Conservation (phyloP, 2,797 vertebrate genomes). For the Esox masquinongy region DNA sequence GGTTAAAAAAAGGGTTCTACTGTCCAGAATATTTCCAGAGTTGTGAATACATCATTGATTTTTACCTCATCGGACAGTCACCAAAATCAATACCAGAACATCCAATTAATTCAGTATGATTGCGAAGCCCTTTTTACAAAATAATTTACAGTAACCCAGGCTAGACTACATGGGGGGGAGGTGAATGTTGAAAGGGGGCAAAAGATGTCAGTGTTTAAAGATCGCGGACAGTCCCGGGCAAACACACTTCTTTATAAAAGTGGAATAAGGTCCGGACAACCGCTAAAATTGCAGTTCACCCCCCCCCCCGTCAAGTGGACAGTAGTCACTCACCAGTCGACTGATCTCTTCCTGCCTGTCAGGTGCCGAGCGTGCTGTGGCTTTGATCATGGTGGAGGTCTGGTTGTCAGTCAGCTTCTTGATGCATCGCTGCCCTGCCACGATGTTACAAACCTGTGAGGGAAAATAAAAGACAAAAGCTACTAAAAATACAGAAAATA, state of each 20-base stretch:
- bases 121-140: background rate
- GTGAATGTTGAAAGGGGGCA: background rate
- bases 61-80: background rate
- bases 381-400: constrained; percentile 98
- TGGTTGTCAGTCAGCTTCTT: constrained; percentile 99
- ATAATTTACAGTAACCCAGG: background rate
- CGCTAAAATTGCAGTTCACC: constrained; percentile 11
- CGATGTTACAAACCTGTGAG: constrained; percentile 93
- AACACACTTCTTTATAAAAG: too few species aligned
- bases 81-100: background rate
- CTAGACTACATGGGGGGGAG: background rate
- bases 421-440: constrained; percentile 95
- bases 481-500: background rate
- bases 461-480: background rate
- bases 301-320: background rate
- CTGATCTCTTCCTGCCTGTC: constrained; percentile 99
- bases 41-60: background rate
- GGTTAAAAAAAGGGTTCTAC: too few species aligned
- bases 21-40: too few species aligned
- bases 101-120: background rate
- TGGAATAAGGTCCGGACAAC: too few species aligned
- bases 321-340: constrained; percentile 82
- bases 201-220: background rate
- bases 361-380: constrained; percentile 93
- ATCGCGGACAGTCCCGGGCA: background rate